Percentiles rank a stretch among this genome's conserved stretches.
These are phyloP conservation scores for Aurelia aurita DNA, from an alignment of 30 jellyfish, hydroid and myxozoan species.

Conservation along the genomic window DNA sequence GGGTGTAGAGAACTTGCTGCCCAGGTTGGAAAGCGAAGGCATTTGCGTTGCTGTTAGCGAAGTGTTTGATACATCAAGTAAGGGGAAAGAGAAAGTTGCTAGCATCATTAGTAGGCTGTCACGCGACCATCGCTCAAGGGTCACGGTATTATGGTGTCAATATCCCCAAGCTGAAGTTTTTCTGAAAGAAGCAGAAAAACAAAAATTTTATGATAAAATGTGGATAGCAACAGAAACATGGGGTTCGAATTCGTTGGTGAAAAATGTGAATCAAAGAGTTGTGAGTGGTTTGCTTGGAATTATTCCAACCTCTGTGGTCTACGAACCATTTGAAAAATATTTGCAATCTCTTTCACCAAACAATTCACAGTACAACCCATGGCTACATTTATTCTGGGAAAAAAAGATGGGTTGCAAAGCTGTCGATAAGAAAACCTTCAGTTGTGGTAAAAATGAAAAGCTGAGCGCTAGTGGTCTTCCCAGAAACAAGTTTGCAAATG, in stretches of 20 bases:
- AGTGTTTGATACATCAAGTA: slow-evolving; percentile 78
- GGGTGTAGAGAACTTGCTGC: slow-evolving; percentile 88
- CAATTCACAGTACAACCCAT: slow-evolving; percentile 74
- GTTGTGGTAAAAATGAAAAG: slow-evolving; percentile 15
- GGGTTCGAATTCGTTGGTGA: slow-evolving; percentile 76
- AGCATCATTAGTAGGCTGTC: slow-evolving; percentile 52
- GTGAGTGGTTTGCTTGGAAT: slow-evolving; percentile 96
- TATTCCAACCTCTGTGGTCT: slow-evolving; percentile 77
- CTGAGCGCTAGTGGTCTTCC: slow-evolving; percentile 67
- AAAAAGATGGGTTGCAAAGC: slow-evolving; percentile 35
- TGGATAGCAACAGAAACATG: slow-evolving; percentile 99
- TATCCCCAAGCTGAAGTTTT: slow-evolving; percentile 86
- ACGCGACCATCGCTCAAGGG: slow-evolving; percentile 74
- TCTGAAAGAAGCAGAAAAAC: slow-evolving; percentile 77
- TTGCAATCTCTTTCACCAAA: slow-evolving; percentile 70
- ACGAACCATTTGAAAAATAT: slow-evolving; percentile 74
- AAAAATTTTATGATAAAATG: slow-evolving; percentile 70
- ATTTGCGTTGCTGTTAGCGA: slow-evolving; percentile 90
- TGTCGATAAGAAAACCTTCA: slow-evolving; percentile 27
- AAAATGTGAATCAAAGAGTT: slow-evolving; percentile 74
- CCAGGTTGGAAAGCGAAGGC: slow-evolving; percentile 67
- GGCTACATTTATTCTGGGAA: slow-evolving; percentile 91
- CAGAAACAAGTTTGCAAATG: slow-evolving; percentile 84
- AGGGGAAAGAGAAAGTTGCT: slow-evolving; percentile 61
- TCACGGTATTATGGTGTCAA: slow-evolving; percentile 95